Percentiles rank a stretch among this genome's conserved stretches.
phyloP scores from a whole-genome alignment of 2,888 invertebrate species.

The Atrina japonica region DNA sequence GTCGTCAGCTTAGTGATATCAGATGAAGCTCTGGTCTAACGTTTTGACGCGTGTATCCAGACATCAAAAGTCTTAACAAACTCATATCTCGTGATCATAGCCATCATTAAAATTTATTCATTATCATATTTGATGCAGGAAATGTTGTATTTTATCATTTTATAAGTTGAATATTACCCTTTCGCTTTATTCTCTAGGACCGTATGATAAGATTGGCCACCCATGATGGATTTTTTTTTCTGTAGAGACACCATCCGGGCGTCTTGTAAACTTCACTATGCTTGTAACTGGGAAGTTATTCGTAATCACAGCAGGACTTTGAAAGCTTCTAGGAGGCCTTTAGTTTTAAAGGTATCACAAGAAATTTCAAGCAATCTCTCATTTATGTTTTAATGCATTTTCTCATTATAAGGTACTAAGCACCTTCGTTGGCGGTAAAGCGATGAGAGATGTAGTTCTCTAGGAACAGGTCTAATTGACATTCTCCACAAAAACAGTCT shows the following conservation, averaged over 20 bases:
- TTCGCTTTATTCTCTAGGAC: conserved; percentile 41
- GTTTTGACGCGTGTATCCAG: conserved; percentile 34
- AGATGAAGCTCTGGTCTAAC: conserved; percentile 19
- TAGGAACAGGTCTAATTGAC: conserved; percentile 7
- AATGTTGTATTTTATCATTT: conserved; percentile 48
- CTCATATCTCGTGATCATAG: conserved; percentile 35
- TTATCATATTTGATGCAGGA: conserved; percentile 45
- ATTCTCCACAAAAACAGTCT: conserved; percentile 12
- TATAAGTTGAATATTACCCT: conserved; percentile 50
- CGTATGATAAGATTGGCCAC: conserved; percentile 40
- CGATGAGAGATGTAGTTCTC: not conserved
- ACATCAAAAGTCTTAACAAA: conserved; percentile 34
- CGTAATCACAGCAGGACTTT: conserved; percentile 37
- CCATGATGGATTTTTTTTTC: conserved; percentile 34
- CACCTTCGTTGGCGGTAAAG: conserved; percentile 44
- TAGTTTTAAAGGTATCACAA: conserved; percentile 39
- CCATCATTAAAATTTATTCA: conserved; percentile 42
- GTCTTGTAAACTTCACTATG: conserved; percentile 37
- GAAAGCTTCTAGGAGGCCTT: conserved; percentile 34
- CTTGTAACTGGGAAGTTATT: conserved; percentile 30
- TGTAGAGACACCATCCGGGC: conserved; percentile 4
- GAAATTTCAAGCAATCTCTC: conserved; percentile 41
- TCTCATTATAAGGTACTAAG: conserved; percentile 47
- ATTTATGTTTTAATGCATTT: conserved; percentile 47
- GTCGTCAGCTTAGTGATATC: conserved; percentile 25